A percentile compares a stretch with the other conserved stretches of the same genome.
These are phyloP conservation scores for Physeter macrocephalus DNA, from an alignment of 2,113 vertebrate species.

Conservation along the genomic window DNA sequence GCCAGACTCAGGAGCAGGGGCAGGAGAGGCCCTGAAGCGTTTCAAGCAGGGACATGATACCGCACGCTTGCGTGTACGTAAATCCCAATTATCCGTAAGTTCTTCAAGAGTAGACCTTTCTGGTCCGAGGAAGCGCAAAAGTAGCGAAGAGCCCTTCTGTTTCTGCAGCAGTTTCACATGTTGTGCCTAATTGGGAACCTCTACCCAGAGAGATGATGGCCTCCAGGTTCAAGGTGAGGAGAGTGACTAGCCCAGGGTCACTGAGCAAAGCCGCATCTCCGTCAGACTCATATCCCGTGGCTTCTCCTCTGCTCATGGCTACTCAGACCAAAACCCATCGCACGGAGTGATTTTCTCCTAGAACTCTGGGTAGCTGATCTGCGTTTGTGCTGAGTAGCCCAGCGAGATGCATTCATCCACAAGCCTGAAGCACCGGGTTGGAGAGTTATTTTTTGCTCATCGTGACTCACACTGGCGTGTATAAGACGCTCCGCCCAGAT, in stretches of 20 bases:
- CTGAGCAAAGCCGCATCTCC: fast-evolving
- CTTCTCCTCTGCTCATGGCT: fast-evolving
- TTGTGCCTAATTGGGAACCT: neutral
- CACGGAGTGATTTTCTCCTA: fast-evolving
- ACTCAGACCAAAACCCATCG: fast-evolving
- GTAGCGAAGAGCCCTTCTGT: fast-evolving
- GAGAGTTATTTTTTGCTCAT: neutral
- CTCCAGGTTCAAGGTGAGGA: too few relatives aligned
- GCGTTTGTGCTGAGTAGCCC: fast-evolving
- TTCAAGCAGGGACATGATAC: fast-evolving
- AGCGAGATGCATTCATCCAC: fast-evolving
- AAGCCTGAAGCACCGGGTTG: fast-evolving
- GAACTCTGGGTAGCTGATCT: fast-evolving
- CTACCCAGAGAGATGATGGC: fast-evolving
- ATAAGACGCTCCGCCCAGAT: neutral
- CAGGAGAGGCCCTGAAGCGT: neutral
- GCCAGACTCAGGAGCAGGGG: neutral
- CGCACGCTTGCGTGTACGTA: fast-evolving
- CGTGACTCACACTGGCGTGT: neutral
- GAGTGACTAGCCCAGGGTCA: neutral
- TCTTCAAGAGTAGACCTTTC: neutral
- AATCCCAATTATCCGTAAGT: fast-evolving
- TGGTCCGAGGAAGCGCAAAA: neutral
- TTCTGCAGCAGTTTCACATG: fast-evolving
- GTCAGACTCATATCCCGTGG: neutral